Percentiles rank a stretch among this genome's conserved stretches.
Evolutionary conservation across 2,113 vertebrate genomes (phyloP).

Genomic region (Ciconia boyciana): DNA sequence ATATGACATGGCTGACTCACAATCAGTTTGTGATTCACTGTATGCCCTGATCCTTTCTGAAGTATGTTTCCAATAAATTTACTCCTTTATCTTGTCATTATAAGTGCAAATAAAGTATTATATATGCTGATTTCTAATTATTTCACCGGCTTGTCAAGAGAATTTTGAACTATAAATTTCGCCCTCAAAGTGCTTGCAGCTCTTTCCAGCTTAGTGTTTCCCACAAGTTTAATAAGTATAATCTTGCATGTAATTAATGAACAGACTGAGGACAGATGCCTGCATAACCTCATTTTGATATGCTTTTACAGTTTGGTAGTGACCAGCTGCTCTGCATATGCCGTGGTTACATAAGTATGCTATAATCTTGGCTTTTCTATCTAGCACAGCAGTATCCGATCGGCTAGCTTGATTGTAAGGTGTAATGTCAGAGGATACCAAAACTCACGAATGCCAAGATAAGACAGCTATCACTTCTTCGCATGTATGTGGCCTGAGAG

Average conservation of each 20-base stretch:
- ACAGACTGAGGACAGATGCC: slow-evolving; percentile 25
- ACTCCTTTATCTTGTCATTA: background rate
- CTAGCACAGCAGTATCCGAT: background rate
- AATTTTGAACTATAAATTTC: background rate
- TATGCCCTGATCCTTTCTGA: background rate
- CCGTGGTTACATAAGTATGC: background rate
- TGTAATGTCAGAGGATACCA: background rate
- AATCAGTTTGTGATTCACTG: slow-evolving; percentile 12
- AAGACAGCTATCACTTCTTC: background rate
- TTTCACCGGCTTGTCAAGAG: background rate
- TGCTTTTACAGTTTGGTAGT: slow-evolving; percentile 4
- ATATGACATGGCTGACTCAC: background rate
- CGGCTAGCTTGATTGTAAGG: background rate
- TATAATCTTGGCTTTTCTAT: background rate
- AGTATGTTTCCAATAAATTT: background rate
- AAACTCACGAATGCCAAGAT: background rate
- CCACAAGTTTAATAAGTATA: background rate
- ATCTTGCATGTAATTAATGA: slow-evolving; percentile 8
- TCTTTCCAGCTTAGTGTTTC: background rate
- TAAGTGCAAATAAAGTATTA: background rate
- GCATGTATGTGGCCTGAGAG: background rate
- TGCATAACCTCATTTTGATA: slow-evolving; percentile 10
- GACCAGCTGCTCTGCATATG: slow-evolving; percentile 42
- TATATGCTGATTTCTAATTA: background rate
- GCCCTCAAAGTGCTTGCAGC: background rate